phyloP scores from a whole-genome alignment of 2,888 invertebrate species.

The Chloroclystis v-ata region DNA sequence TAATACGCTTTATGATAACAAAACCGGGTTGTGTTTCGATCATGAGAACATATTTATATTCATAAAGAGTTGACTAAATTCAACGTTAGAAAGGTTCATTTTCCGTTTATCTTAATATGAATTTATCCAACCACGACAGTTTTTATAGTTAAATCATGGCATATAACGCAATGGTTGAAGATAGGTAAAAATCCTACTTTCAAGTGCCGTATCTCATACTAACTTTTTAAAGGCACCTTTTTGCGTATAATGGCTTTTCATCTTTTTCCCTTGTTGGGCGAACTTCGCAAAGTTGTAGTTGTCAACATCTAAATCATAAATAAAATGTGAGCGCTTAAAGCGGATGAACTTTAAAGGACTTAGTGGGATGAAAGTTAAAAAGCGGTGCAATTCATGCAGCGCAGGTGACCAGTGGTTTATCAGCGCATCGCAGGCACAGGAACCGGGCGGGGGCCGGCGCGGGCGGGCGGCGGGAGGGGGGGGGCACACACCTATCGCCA shows the following conservation, averaged over 20 bases:
- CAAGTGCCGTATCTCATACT: constrained; percentile 11
- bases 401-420: constrained; percentile 76
- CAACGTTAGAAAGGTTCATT: no score
- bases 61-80: no score
- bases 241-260: constrained; percentile 16
- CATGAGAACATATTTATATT: no score
- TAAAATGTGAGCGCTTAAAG: constrained; percentile 63
- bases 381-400: constrained; percentile 75
- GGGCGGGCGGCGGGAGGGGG: constrained; percentile 25
- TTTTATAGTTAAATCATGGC: no score
- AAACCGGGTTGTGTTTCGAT: no score
- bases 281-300: constrained; percentile 57
- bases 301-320: constrained; percentile 69
- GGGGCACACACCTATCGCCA: constrained; percentile 58
- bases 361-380: constrained; percentile 73
- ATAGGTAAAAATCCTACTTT: no score
- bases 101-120: no score
- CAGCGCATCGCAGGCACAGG: constrained; percentile 57
- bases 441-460: constrained; percentile 15
- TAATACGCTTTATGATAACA: no score
- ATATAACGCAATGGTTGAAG: no score
- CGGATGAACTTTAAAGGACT: constrained; percentile 72
- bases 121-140: constrained; percentile 24
- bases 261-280: constrained; percentile 31
- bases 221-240: constrained; percentile 22